These are phyloP conservation scores for Orchestia grillus DNA, from an alignment of 1,140 invertebrate genomes.

Conservation along the genomic window DNA sequence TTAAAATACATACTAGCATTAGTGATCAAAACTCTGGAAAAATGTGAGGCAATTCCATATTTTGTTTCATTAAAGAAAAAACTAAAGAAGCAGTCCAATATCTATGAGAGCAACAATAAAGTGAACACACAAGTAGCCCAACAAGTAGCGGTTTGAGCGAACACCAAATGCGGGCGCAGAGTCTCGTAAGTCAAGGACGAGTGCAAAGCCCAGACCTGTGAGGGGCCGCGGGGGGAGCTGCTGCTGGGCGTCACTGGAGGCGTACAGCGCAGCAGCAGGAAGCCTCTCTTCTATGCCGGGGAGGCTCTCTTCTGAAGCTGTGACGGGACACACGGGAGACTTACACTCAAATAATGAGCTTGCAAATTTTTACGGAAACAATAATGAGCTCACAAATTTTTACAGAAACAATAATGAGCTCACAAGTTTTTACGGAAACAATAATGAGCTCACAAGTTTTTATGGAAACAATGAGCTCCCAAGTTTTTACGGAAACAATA, in stretches of 20 bases:
- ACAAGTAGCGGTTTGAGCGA: neutral
- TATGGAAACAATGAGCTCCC: too few relatives aligned
- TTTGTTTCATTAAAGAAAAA: too few relatives aligned
- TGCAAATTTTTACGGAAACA: neutral
- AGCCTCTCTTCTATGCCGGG: conserved; percentile 1
- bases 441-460: too few relatives aligned
- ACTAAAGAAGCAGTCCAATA: too few relatives aligned
- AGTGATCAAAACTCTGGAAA: too few relatives aligned
- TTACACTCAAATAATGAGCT: neutral
- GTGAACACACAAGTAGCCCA: neutral
- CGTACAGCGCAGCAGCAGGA: neutral
- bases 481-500: too few relatives aligned
- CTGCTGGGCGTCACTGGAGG: neutral
- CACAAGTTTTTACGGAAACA: too few relatives aligned
- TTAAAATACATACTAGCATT: too few relatives aligned
- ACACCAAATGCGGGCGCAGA: neutral
- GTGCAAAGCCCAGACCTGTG: neutral
- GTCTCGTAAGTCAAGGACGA: neutral
- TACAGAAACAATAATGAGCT: too few relatives aligned
- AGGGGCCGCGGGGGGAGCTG: neutral
- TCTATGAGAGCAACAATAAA: neutral
- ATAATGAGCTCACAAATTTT: too few relatives aligned
- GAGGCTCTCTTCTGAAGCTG: neutral
- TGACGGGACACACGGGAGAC: neutral
- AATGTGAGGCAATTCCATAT: too few relatives aligned